Percentiles rank a stretch among this genome's conserved stretches.
Evolutionary conservation across 2,888 invertebrate genomes (phyloP).

Genomic region (Sinelater perroti): DNA sequence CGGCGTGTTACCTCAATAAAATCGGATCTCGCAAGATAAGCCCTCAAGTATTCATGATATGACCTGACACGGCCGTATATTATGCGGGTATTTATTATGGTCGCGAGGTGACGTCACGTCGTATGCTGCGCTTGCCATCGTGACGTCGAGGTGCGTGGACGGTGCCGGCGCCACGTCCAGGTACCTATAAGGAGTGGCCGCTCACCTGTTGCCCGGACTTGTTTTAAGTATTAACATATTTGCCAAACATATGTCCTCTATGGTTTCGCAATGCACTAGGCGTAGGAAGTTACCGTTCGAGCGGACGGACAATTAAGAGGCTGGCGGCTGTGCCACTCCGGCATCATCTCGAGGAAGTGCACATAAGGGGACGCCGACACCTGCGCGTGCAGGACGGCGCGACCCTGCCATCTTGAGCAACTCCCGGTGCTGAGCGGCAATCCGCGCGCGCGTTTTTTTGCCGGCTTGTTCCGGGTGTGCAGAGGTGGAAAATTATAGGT

Average conservation of each 20-base stretch:
- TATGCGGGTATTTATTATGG: conserved; percentile 37
- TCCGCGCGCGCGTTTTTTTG: not conserved
- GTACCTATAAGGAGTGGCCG: conserved; percentile 53
- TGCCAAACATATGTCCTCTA: conserved; percentile 36
- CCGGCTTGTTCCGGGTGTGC: not conserved
- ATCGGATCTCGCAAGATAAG: conserved; percentile 34
- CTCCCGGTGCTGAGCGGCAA: not conserved
- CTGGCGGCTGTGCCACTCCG: conserved; percentile 20
- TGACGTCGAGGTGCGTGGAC: conserved; percentile 51
- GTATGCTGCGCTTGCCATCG: conserved; percentile 33
- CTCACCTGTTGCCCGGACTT: conserved; percentile 49
- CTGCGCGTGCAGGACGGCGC: conserved; percentile 3
- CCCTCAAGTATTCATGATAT: conserved; percentile 31
- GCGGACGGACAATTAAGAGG: conserved; percentile 26
- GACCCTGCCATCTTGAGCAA: not conserved
- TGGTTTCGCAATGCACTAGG: conserved; percentile 27
- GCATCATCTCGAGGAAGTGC: conserved; percentile 11
- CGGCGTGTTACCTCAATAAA: conserved; percentile 38
- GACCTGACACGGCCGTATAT: conserved; percentile 34
- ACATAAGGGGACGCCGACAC: conserved; percentile 5
- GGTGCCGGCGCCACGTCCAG: conserved; percentile 51
- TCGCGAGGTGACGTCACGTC: conserved; percentile 37
- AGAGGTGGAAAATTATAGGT: conserved; percentile 7
- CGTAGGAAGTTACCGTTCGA: conserved; percentile 37
- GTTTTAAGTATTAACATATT: conserved; percentile 43